Evolutionary conservation across 2,888 invertebrate species (phyloP), one percentile per base, ranked within the genome.

Genomic region (Brachynemurus nebulosus): DNA sequence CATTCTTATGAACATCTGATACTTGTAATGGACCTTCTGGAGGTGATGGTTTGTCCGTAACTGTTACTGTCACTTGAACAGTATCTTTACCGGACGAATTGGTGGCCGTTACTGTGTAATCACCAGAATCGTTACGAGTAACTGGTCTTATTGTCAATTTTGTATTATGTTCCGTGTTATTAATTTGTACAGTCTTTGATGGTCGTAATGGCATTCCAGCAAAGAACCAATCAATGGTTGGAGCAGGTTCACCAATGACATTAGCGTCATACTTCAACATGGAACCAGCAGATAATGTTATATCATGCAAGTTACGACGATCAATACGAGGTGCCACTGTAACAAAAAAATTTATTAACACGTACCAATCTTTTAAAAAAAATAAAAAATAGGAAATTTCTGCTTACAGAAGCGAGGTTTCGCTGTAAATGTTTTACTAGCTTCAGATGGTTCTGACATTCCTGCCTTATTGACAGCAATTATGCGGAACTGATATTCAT

Each of bases 391-490:
- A n/a, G n/a, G n/a, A n/a, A n/a, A 18, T 23, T 12, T 9, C 37
- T 51, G 66, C 73, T 70, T 65, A 76, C 75, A 67, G 70, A 80
- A 88, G 51, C 90, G 74, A 1, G 90, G 89, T 60, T 89, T 89
- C 43, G 89, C 89, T 45, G 77, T 69, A 65, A 91, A 89, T 57
- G 76, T 78, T 66, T 88, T 89, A 65, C 86, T 83, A 17, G 86
- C 71, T 45, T 89, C 88, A 7, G 92, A 90, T 1, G 95, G 90
- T 54, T 90, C 88, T 56, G 95, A 89, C 59, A 80, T 81, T 1
- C 98, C 98, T 8, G 90, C 93, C 62, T 90, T 89, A 68, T 98
- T 98, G 44, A 95, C 71, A 7, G 97, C 97, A 52, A 91, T 78
- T 21, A 97, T 83, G 21, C 96, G 80, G 80, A 96, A 97, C 65